Evolutionary conservation across 2,113 vertebrate genomes (phyloP), one percentile per base, ranked within the genome.

Genomic region (Notiomystis cincta): DNA sequence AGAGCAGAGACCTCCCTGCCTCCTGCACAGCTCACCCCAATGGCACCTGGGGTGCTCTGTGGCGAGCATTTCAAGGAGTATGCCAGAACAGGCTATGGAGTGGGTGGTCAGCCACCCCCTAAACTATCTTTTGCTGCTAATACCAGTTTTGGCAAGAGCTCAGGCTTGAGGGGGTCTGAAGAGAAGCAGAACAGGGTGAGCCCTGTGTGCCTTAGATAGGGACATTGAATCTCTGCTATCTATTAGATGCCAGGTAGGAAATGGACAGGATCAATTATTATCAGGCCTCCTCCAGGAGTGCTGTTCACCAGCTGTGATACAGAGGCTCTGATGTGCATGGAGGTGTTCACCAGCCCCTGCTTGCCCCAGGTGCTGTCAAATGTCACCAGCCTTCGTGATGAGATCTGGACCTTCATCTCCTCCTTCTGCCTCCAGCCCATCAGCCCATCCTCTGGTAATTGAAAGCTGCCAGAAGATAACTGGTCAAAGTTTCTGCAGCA

Each of bases 21-120:
- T 62, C 21, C 3, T 2, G 31, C 44, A 56, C 30, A 28, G 24
- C 35, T 71, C 48, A 69, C 2, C 12, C 28, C 45, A 17, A 21
- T 1, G 1, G 33, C 35, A 42, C 64, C 20, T 3, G 1, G 50
- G 7, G 4, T 24, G 17, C 0, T 1, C n/a, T 37, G 9, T 15
- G 35, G 57, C 11, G 67, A 77, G 38, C 4, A 3, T 60, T 80
- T 84, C 51, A 65, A 28, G 58, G 19, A 65, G 3, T 16, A 73
- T 75, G 40, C 28, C 37, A 35, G 40, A 66, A 81, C 12, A 45
- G 27, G 15, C n/a, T 60, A 4, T 25, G 37, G 24, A 37, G 7
- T 35, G 11, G 3, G 11, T 64, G 66, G 28, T 33, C 60, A 89
- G 9, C 42, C 31, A 48, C 24, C 6, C 24, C 17, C 13, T 62